Conservation (phyloP, 2,113 vertebrate species). For the Esox niger region DNA sequence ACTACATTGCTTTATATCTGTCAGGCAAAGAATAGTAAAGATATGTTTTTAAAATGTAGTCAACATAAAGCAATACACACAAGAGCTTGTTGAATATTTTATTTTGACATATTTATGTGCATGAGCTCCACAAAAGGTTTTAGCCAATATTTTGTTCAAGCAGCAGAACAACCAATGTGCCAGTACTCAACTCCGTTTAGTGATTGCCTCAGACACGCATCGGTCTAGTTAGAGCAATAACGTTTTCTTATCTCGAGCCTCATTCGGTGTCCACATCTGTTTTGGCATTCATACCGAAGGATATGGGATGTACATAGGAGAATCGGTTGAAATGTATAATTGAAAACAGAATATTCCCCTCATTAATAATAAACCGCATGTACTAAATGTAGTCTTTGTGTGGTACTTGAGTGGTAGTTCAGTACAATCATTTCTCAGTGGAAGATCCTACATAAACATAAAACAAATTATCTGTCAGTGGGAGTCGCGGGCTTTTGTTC, state of each 20-base stretch:
- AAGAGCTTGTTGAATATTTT: neutral
- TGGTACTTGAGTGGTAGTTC: too few species aligned
- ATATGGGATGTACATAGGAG: neutral
- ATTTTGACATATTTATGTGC: too few species aligned
- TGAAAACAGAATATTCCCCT: neutral
- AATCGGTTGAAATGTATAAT: constrained; percentile 14
- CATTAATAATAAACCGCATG: constrained; percentile 12
- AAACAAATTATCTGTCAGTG: constrained; percentile 1
- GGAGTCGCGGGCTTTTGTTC: constrained; percentile 3
- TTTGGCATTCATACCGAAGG: neutral
- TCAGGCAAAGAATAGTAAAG: neutral
- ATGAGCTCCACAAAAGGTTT: too few species aligned
- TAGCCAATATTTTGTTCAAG: too few species aligned
- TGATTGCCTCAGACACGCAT: too few species aligned
- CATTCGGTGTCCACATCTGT: neutral
- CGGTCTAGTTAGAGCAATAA: too few species aligned
- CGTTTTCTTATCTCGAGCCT: too few species aligned
- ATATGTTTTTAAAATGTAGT: neutral
- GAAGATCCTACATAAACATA: neutral
- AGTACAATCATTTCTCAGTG: neutral
- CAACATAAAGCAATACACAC: too few species aligned
- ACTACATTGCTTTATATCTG: neutral
- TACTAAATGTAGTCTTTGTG: neutral
- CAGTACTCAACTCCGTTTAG: neutral
- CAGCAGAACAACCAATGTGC: too few species aligned